Percentiles rank a stretch among this genome's conserved stretches.
Evolutionary conservation across 1,140 invertebrate species (phyloP).

Genomic region (Gryon sp.): DNA sequence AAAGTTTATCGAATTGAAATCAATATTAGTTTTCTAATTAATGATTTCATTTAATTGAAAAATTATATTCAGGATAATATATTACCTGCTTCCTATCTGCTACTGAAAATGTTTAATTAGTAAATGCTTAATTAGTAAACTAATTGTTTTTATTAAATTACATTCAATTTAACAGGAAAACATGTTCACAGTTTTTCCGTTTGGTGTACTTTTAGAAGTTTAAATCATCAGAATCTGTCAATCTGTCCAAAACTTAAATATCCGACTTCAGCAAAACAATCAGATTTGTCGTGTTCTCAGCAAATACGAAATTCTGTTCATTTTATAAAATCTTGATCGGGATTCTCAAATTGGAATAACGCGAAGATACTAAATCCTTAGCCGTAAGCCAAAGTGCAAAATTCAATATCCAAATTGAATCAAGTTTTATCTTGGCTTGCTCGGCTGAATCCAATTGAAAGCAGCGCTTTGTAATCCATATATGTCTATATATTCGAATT

Average conservation of each 20-base stretch:
- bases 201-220: no score
- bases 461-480: conserved; percentile 57
- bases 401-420: conserved; percentile 63
- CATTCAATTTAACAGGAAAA: no score
- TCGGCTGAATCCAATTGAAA: conserved; percentile 60
- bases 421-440: conserved; percentile 59
- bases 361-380: conserved; percentile 52
- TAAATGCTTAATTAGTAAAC: no score
- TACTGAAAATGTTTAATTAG: no score
- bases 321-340: conserved; percentile 49
- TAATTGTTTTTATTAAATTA: no score
- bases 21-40: no score
- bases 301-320: conserved; percentile 47
- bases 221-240: no score
- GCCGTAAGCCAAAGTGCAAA: conserved; percentile 54
- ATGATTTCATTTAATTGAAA: no score
- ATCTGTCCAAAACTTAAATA: conserved; percentile 18
- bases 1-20: no score
- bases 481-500: conserved; percentile 61
- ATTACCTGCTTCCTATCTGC: no score
- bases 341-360: conserved; percentile 54
- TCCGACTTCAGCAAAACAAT: conserved; percentile 20
- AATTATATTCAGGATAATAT: no score
- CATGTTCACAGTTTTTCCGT: no score
- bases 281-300: conserved; percentile 35